Evolutionary conservation across 2,888 invertebrate species (phyloP), one percentile per base, ranked within the genome.

Genomic region (Uropetala carovei): DNA sequence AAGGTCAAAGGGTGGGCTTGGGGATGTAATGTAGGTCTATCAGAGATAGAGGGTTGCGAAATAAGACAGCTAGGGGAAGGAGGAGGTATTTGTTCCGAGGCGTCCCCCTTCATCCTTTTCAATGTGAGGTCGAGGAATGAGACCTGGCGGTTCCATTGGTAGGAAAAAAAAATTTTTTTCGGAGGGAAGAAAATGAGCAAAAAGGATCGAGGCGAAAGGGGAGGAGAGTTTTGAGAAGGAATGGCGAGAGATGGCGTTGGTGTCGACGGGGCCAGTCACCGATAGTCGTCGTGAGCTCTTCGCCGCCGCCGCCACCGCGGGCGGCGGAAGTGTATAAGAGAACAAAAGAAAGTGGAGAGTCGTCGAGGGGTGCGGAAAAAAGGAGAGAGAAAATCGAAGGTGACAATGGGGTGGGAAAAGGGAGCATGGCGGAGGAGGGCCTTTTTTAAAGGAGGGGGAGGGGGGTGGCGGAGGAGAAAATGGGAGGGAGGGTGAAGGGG

Each of bases 281-380:
- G 64, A 64, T 64, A 64, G 64, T 64, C 43, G 43, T 43, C 43
- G 43, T 43, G 64, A 64, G 64, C 14, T 14, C 14, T 64, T 64
- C 64, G 64, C 7, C 64, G n/a, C 64, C 16, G 60, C 68, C 18
- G 43, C 43, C 43, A 43, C 43, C 43, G 43, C 43, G 43, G 43
- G 43, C 43, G 43, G 68, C 68, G 68, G 68, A 68, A 68, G 68
- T 68, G 68, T 68, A n/a, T n/a, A 1, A 11, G 43, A 7, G 68
- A 68, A 68, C 68, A 68, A 68, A 68, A 22, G 68, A 68, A 68
- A 11, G 11, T 64, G 64, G 64, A 64, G 64, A n/a, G 16, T 11
- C 64, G 64, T 64, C 64, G 64, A 64, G 16, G 64, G 64, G 64
- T 64, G 64, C 64, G n/a, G 64, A 64, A 64, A 64, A 64, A 18